Percentiles rank a stretch among this genome's conserved stretches.
These are phyloP conservation scores for Melanchra persicariae DNA, from an alignment of 2,888 invertebrate genomes.

Conservation along the genomic window DNA sequence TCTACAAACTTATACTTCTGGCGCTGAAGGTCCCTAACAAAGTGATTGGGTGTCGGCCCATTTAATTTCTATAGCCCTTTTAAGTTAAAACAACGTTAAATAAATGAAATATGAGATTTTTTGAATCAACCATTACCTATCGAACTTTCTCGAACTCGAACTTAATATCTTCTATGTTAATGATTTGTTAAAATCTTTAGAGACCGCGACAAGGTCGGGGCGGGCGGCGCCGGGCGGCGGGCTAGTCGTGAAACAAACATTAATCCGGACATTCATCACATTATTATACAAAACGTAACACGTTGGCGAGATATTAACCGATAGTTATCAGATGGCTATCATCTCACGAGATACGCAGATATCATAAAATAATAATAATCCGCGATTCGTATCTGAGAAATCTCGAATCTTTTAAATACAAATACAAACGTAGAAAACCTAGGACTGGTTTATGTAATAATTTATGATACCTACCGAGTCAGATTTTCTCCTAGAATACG, in stretches of 20 bases:
- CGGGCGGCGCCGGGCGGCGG: background rate
- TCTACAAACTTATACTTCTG: too few species aligned
- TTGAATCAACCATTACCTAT: background rate
- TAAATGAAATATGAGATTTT: too few species aligned
- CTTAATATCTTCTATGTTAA: background rate
- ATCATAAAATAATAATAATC: slow-evolving; percentile 36
- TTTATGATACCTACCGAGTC: slow-evolving; percentile 1
- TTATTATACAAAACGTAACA: slow-evolving; percentile 1
- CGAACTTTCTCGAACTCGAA: too few species aligned
- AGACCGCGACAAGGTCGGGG: background rate
- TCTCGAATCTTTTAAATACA: slow-evolving; percentile 3
- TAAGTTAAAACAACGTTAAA: too few species aligned
- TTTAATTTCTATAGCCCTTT: too few species aligned
- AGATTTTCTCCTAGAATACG: background rate
- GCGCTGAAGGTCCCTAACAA: too few species aligned
- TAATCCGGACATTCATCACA: background rate
- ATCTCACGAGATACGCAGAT: slow-evolving; percentile 29
- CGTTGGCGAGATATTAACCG: background rate
- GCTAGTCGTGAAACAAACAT: background rate
- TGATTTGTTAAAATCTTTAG: background rate
- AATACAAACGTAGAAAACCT: slow-evolving; percentile 3
- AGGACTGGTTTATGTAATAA: background rate
- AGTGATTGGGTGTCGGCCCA: too few species aligned
- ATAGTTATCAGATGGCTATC: slow-evolving; percentile 12
- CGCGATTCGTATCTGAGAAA: slow-evolving; percentile 16